Percentiles rank a stretch among this genome's conserved stretches.
These are phyloP conservation scores for Anabas testudineus DNA, from an alignment of 2,797 vertebrate genomes.

Conservation along the genomic window DNA sequence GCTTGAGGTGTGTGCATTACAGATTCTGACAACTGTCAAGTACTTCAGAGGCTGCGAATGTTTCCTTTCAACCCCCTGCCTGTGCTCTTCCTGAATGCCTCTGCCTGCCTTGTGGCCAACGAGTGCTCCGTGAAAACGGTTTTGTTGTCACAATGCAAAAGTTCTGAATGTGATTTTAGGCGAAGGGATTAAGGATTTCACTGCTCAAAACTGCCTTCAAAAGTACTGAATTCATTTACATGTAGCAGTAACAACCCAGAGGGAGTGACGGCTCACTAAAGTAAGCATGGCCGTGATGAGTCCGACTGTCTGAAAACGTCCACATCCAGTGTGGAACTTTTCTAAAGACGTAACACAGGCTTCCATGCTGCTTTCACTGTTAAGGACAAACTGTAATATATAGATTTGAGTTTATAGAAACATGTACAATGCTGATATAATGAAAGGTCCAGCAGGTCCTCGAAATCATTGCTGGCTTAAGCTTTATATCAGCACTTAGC, in stretches of 20 bases:
- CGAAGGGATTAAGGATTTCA: constrained; percentile 9
- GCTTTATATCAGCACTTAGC: not conserved
- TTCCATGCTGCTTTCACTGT: not conserved
- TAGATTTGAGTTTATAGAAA: not conserved
- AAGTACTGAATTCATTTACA: constrained; percentile 13
- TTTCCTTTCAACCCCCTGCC: constrained; percentile 33
- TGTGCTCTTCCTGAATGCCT: constrained; percentile 12
- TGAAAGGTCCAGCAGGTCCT: too few relatives aligned
- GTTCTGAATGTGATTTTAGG: constrained; percentile 17
- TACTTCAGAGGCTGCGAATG: constrained; percentile 16
- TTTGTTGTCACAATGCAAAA: constrained; percentile 23
- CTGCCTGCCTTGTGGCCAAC: constrained; percentile 27
- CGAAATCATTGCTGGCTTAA: constrained; percentile 6
- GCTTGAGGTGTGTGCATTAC: constrained; percentile 15
- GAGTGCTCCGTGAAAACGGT: not conserved
- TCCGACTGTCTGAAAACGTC: not conserved
- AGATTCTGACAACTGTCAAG: constrained; percentile 1
- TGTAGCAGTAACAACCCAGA: not conserved
- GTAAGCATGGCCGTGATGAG: not conserved
- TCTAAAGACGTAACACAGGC: not conserved
- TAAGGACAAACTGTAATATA: not conserved
- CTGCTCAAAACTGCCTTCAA: constrained; percentile 3
- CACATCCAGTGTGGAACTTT: not conserved
- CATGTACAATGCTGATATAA: not conserved
- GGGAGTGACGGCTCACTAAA: not conserved